phyloP scores from a whole-genome alignment of 2,888 invertebrate genomes.

The Itoplectis maculator region DNA sequence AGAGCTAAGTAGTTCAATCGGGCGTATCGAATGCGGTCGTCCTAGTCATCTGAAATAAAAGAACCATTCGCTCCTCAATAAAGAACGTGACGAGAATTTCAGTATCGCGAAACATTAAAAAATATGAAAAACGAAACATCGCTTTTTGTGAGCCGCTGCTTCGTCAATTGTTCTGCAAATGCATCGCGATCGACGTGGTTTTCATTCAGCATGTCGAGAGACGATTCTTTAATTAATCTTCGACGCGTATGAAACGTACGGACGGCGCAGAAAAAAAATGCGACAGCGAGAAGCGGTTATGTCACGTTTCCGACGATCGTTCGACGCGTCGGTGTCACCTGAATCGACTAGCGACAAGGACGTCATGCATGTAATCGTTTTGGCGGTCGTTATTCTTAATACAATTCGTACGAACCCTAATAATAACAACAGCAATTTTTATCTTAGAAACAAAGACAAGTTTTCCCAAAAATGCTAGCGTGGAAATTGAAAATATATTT shows the following conservation, averaged over 20 bases:
- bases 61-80: too few relatives aligned
- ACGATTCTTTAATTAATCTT: constrained; percentile 46
- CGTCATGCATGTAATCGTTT: constrained; percentile 17
- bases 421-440: not conserved
- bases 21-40: too few relatives aligned
- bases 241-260: constrained; percentile 10
- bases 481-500: too few relatives aligned
- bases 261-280: not conserved
- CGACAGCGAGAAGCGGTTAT: not conserved
- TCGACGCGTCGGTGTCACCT: constrained; percentile 22
- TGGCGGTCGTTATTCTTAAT: constrained; percentile 15
- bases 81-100: too few relatives aligned
- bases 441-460: not conserved
- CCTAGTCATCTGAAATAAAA: too few relatives aligned
- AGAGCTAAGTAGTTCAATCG: too few relatives aligned
- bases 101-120: too few relatives aligned
- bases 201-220: constrained; percentile 20
- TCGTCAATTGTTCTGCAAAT: too few relatives aligned
- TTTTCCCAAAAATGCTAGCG: too few relatives aligned
- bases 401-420: not conserved
- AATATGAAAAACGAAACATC: too few relatives aligned
- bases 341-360: constrained; percentile 13
- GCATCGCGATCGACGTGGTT: not conserved
- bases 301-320: constrained; percentile 30
- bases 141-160: too few relatives aligned